phyloP scores from a whole-genome alignment of 2,113 vertebrate species.

The Mola mola region DNA sequence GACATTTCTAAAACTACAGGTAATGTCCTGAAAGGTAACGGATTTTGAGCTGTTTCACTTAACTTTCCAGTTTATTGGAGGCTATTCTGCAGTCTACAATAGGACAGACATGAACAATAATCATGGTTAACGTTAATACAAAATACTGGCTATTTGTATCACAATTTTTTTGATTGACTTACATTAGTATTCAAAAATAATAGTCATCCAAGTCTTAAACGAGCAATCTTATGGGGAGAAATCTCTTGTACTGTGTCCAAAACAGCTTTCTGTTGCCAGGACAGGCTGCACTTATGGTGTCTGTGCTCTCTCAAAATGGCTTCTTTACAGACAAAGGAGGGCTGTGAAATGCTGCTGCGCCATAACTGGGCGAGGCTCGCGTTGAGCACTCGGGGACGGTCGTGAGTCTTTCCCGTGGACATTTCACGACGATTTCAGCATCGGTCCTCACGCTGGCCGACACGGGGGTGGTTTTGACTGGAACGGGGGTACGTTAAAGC shows the following conservation, averaged over 20 bases:
- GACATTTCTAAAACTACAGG: conserved; percentile 69
- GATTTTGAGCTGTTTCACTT: conserved; percentile 65
- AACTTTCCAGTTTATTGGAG: conserved; percentile 24
- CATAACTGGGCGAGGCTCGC: conserved; percentile 81
- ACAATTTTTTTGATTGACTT: conserved; percentile 64
- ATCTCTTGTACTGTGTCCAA: conserved; percentile 72
- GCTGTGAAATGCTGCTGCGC: conserved; percentile 77
- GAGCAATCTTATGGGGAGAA: conserved; percentile 52
- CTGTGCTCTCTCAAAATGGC: conserved; percentile 85
- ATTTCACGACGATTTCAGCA: conserved; percentile 6
- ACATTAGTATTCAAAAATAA: conserved; percentile 78
- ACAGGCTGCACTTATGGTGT: conserved; percentile 65
- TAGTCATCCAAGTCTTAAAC: conserved; percentile 75
- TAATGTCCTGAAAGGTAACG: conserved; percentile 77
- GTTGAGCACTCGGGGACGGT: conserved; percentile 9
- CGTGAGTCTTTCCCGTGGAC: conserved; percentile 6
- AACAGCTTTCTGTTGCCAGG: conserved; percentile 50
- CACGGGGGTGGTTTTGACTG: background rate
- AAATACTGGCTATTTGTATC: no score
- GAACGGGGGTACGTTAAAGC: conserved; percentile 11
- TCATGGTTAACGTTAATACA: no score
- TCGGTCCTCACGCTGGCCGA: conserved; percentile 1
- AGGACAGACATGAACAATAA: conserved; percentile 28
- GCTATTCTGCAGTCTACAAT: background rate
- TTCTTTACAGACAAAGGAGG: conserved; percentile 79